Evolutionary conservation across 2,888 invertebrate genomes (phyloP).

Genomic region (Caenorhabditis sp.): DNA sequence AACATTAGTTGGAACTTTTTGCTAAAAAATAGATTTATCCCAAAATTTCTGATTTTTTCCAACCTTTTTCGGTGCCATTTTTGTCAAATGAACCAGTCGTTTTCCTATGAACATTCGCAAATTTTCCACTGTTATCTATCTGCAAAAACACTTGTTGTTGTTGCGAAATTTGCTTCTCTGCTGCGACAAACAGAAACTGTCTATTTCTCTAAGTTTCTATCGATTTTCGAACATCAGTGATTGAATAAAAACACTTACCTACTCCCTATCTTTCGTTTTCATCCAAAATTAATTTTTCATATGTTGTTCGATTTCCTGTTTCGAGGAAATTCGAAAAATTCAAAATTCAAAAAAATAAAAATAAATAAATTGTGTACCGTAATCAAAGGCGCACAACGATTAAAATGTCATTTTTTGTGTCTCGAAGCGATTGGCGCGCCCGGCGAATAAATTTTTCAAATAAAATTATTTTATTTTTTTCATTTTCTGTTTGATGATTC

Average conservation of each 20-base stretch:
- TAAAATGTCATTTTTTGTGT: too few relatives aligned
- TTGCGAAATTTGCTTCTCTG: constrained; percentile 7
- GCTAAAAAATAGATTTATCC: neutral
- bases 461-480: neutral
- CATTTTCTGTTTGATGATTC: neutral
- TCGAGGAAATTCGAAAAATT: neutral
- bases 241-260: neutral
- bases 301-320: neutral
- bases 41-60: neutral
- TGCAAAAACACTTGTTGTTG: neutral
- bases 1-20: neutral
- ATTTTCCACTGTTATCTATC: neutral
- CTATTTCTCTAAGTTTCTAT: constrained; percentile 22
- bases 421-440: too few relatives aligned
- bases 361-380: too few relatives aligned
- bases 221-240: neutral
- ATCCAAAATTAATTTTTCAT: neutral
- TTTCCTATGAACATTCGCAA: neutral
- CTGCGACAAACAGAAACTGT: neutral
- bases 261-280: neutral
- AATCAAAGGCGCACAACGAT: too few relatives aligned
- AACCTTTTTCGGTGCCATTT: neutral
- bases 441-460: too few relatives aligned
- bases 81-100: neutral
- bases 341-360: neutral